These are phyloP conservation scores for Zoanthus sociatus DNA, from an alignment of 92 coral and sea anemone species.

Conservation along the genomic window DNA sequence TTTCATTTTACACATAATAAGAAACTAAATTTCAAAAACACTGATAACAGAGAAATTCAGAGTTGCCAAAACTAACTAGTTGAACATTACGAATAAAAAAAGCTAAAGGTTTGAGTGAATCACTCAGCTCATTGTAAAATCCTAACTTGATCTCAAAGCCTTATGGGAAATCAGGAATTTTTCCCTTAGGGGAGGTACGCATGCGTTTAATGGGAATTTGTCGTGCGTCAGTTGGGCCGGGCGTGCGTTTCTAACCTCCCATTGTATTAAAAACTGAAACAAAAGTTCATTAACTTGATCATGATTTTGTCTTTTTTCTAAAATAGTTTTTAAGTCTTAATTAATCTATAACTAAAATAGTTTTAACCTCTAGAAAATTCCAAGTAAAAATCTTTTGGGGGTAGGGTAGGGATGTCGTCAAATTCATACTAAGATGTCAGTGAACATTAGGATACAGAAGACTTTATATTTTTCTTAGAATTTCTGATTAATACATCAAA, in stretches of 20 bases:
- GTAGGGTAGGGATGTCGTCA: too few relatives aligned
- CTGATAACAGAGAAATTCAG: not conserved
- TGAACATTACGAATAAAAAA: not conserved
- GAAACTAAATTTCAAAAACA: not conserved
- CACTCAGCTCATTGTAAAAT: slow-evolving; percentile 8
- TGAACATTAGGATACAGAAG: too few relatives aligned
- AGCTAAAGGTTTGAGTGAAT: not conserved
- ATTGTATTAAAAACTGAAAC: not conserved
- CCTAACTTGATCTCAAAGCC: slow-evolving; percentile 32
- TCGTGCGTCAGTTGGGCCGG: not conserved
- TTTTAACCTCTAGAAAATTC: too few relatives aligned
- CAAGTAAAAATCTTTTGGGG: too few relatives aligned
- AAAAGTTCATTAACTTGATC: not conserved
- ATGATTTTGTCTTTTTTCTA: not conserved
- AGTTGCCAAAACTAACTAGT: slow-evolving; percentile 40
- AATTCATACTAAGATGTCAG: too few relatives aligned
- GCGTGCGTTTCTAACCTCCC: not conserved
- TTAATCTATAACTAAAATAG: too few relatives aligned
- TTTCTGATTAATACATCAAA: too few relatives aligned
- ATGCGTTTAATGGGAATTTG: not conserved
- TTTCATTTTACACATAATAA: not conserved
- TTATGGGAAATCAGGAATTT: slow-evolving; percentile 5
- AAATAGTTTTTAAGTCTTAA: not conserved
- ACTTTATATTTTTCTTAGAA: too few relatives aligned
- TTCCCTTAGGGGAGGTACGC: not conserved